These are phyloP conservation scores for Ophion ellenae DNA, from an alignment of 2,888 invertebrate genomes.

Conservation along the genomic window DNA sequence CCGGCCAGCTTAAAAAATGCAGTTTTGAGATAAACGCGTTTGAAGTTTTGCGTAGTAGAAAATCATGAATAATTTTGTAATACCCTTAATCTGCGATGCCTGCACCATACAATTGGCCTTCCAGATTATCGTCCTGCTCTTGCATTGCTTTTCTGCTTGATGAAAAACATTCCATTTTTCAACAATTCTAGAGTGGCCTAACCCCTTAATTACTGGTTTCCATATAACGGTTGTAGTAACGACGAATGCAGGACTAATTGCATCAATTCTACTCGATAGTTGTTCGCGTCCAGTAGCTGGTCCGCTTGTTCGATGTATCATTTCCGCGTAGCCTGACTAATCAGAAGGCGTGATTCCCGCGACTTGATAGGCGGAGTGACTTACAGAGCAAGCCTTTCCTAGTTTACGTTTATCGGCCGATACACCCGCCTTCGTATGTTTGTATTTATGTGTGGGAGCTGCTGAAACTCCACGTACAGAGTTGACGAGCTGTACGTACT, in stretches of 20 bases:
- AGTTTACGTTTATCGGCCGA: not conserved
- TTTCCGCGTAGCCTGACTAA: not conserved
- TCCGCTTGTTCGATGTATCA: constrained; percentile 5
- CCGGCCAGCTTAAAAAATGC: no score
- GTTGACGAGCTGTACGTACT: constrained; percentile 12
- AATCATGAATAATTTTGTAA: no score
- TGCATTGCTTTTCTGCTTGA: no score
- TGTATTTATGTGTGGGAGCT: not conserved
- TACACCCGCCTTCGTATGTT: not conserved
- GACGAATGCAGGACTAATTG: constrained; percentile 33
- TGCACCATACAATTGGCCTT: no score
- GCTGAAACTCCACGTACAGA: constrained; percentile 4
- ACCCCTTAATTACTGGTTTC: no score
- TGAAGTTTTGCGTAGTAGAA: no score
- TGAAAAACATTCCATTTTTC: no score
- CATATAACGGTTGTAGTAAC: no score
- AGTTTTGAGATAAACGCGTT: no score
- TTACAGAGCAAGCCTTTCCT: not conserved
- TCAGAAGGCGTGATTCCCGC: not conserved
- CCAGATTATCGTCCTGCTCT: no score
- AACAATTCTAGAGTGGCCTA: no score
- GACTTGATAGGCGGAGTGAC: not conserved
- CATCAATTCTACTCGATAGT: constrained; percentile 45
- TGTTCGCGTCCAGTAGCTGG: constrained; percentile 2
- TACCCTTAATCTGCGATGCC: no score